Evolutionary conservation across 2,113 vertebrate species (phyloP).

Genomic region (Aptenodytes patagonicus): DNA sequence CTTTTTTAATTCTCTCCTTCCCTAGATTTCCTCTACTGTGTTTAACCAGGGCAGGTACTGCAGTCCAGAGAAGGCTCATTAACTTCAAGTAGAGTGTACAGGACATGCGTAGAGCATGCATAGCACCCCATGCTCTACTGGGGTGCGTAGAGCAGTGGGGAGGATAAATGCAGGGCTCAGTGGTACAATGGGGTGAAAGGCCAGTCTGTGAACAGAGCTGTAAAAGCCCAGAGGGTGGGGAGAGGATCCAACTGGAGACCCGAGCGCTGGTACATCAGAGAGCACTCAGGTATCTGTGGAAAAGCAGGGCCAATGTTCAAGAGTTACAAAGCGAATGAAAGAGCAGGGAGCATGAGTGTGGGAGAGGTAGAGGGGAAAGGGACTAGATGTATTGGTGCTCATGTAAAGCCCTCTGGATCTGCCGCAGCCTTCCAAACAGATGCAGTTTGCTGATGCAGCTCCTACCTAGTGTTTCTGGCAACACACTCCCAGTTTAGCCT

Average conservation of each 20-base stretch:
- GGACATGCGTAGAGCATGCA: background rate
- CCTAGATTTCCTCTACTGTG: background rate
- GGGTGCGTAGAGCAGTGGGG: rapidly evolving
- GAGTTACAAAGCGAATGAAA: background rate
- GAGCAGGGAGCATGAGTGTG: background rate
- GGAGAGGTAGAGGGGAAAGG: background rate
- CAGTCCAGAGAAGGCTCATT: background rate
- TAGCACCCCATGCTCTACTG: too few relatives aligned
- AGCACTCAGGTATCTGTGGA: background rate
- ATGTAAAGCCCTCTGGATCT: background rate
- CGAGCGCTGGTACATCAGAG: rapidly evolving
- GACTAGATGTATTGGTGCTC: background rate
- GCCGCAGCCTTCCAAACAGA: background rate
- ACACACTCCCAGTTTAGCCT: background rate
- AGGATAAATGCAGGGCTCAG: background rate
- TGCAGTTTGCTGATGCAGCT: background rate
- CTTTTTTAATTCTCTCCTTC: background rate
- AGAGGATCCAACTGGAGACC: background rate
- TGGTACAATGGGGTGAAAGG: background rate
- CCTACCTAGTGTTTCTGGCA: background rate
- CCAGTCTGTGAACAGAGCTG: background rate
- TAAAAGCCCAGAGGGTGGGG: background rate
- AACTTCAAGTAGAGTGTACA: background rate
- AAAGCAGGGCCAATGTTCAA: background rate
- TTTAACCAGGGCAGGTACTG: background rate